Evolutionary conservation across 2,797 vertebrate species (phyloP).

Genomic region (Myotis daubentonii): DNA sequence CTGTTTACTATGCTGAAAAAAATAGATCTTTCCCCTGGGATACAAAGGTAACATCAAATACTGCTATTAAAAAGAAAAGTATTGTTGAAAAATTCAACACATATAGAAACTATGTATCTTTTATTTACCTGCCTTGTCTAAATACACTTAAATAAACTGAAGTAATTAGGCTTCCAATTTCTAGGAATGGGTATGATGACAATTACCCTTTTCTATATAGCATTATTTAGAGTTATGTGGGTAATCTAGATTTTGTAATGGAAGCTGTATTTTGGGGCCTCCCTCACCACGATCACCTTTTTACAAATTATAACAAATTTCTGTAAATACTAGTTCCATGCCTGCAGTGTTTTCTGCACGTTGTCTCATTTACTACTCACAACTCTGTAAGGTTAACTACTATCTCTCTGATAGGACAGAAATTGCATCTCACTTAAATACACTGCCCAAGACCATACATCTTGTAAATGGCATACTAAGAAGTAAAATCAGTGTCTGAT

Average conservation of each 20-base stretch:
- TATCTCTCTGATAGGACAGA: neutral
- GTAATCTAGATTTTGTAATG: slow-evolving; percentile 23
- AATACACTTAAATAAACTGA: slow-evolving; percentile 43
- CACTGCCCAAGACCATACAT: neutral
- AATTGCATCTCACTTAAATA: slow-evolving; percentile 40
- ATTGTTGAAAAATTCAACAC: slow-evolving; percentile 21
- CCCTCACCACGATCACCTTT: neutral
- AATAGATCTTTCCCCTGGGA: slow-evolving; percentile 9
- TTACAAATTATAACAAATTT: neutral
- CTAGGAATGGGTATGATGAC: neutral
- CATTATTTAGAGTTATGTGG: slow-evolving; percentile 19
- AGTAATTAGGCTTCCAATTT: slow-evolving; percentile 13
- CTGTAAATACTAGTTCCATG: neutral
- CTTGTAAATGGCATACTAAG: slow-evolving; percentile 15
- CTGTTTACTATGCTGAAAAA: slow-evolving; percentile 4
- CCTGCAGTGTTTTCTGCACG: neutral
- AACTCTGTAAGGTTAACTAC: neutral
- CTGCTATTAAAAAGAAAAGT: slow-evolving; percentile 14
- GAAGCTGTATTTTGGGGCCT: neutral
- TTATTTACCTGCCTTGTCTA: slow-evolving; percentile 2
- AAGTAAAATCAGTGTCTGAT: slow-evolving; percentile 57
- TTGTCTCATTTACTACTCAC: neutral
- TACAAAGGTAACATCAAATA: neutral
- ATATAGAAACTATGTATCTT: neutral
- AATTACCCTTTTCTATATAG: neutral